Evolutionary conservation across 1,140 invertebrate genomes (phyloP), one percentile per base, ranked within the genome.

Genomic region (Dreissena polymorpha): DNA sequence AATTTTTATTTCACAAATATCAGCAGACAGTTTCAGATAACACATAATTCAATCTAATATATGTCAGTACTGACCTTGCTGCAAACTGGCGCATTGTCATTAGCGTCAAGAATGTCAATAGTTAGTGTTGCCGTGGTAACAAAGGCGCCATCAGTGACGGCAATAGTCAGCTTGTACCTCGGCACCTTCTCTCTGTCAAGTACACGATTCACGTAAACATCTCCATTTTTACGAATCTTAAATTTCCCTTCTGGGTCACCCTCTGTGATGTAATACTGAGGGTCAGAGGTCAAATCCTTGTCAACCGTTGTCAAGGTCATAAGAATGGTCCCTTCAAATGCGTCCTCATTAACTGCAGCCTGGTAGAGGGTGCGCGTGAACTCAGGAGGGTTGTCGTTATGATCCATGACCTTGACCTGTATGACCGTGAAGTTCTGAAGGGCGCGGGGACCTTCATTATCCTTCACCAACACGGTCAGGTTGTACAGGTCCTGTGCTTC

Each of bases 331-430:
- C 89, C 91, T 5, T 85, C 70, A 6, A 86, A 64, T 16, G 90
- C 89, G 16, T 91, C 89, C 73, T 93, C 92, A 84, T 91, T 89
- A 18, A 90, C 88, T 69, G 89, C 88, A n/a, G 89, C 76, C 13
- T 80, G 63, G 80, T 93, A 92, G n/a, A 70, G 82, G 50, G 92
- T 91, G 49, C 95, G 95, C 29, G 95, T 95, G 79, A 94, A 95
- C 27, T 91, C 86, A 13, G 98, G 98, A 84, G 97, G 95, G 90
- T 98, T 98, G 92, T 99, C 98, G 90, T 99, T 99, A 80, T 97
- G 95, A 93, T 93, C 92, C 7, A 87, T 89, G 12, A 93, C 88
- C 74, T 95, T 95, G 55, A 98, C 95, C 25, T 96, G 93, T 7
- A 98, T 95, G 21, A 94, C 95, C 2, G 96, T 96, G 77, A 95